A percentile compares a stretch with the other conserved stretches of the same genome.
Conservation (phyloP, 2,113 vertebrate species). For the Orientallactaga bullata region DNA sequence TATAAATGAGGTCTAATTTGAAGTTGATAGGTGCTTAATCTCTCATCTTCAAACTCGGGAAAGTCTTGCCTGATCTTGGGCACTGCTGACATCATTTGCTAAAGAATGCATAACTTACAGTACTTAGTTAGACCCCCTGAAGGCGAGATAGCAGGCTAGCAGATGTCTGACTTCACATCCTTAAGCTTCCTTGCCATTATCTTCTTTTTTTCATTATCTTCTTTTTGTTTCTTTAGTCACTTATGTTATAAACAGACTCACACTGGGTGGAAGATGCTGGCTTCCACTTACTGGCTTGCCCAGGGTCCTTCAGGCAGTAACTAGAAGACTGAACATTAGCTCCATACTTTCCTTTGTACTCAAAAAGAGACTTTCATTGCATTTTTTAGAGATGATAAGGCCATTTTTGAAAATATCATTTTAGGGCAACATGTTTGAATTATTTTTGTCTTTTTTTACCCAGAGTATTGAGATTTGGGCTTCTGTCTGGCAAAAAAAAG, state of each 20-base stretch:
- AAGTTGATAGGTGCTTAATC: slow-evolving; percentile 49
- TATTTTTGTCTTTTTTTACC: slow-evolving; percentile 43
- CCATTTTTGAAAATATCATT: slow-evolving; percentile 63
- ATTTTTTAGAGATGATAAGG: slow-evolving; percentile 4
- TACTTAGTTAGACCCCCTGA: not conserved
- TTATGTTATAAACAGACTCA: slow-evolving; percentile 51
- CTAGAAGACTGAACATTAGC: slow-evolving; percentile 1
- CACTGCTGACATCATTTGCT: slow-evolving; percentile 37
- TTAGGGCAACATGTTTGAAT: not conserved
- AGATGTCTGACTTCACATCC: slow-evolving; percentile 10
- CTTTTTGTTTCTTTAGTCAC: not conserved
- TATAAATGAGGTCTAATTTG: slow-evolving; percentile 52
- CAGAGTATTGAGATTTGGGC: slow-evolving; percentile 31
- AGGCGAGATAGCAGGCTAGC: not conserved
- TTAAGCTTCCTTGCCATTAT: slow-evolving; percentile 3
- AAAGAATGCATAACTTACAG: slow-evolving; percentile 17
- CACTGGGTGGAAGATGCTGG: not conserved
- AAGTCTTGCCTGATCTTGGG: slow-evolving; percentile 63
- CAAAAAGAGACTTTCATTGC: not conserved
- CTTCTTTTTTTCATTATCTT: slow-evolving; percentile 10
- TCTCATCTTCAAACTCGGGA: slow-evolving; percentile 51
- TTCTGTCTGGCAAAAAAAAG: slow-evolving; percentile 39
- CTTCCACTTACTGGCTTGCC: not conserved
- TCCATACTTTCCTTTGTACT: not conserved
- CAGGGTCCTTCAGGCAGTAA: not conserved